Evolutionary conservation across 2,113 vertebrate genomes (phyloP).

Genomic region (Turnix velox): DNA sequence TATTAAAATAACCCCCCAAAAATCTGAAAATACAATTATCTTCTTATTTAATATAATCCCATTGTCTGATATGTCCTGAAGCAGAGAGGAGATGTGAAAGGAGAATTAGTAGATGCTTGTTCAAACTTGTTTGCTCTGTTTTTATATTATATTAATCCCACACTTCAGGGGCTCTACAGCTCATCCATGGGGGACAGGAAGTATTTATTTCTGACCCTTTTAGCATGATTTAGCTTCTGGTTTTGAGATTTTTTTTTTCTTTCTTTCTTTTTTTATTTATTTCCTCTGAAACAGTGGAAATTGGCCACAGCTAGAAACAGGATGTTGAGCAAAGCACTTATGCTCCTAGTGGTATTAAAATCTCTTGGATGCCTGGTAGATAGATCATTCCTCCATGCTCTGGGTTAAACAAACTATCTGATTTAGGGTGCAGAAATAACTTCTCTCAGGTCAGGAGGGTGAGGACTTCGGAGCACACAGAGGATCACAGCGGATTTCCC

Average conservation of each 20-base stretch:
- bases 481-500: not conserved
- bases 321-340: conserved; percentile 18
- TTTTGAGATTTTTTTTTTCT: not conserved
- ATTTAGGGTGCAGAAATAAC: not conserved
- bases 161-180: not conserved
- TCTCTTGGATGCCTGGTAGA: not conserved
- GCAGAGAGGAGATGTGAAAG: not conserved
- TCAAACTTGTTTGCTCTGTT: not conserved
- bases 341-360: not conserved
- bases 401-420: not conserved
- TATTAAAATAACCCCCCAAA: not conserved
- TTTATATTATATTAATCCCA: not conserved
- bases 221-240: not conserved
- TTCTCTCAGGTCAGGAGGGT: not conserved
- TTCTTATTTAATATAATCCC: not conserved
- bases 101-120: not conserved
- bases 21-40: not conserved
- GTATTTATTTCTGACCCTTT: not conserved
- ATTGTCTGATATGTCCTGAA: not conserved
- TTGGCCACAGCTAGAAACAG: not conserved
- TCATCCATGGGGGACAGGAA: not conserved
- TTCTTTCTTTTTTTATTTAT: not conserved
- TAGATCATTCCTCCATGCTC: not conserved
- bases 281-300: not conserved
- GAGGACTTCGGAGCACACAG: not conserved